These are phyloP conservation scores for Poicephalus gulielmi DNA, from an alignment of 2,113 vertebrate genomes.

Conservation along the genomic window DNA sequence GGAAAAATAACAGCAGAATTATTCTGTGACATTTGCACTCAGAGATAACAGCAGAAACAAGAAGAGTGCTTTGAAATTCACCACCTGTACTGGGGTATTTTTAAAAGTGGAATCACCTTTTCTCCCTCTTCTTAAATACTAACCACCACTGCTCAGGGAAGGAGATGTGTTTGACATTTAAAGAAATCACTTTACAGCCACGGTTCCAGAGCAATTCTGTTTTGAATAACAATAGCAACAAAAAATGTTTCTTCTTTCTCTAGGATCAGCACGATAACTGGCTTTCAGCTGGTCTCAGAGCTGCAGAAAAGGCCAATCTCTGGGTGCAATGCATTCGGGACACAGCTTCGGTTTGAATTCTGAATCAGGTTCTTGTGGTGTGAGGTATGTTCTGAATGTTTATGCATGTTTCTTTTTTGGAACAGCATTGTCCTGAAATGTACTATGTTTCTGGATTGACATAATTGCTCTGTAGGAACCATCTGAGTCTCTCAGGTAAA, in stretches of 20 bases:
- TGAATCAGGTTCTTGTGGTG: not conserved
- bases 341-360: not conserved
- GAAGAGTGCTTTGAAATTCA: conserved; percentile 36
- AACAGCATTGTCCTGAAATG: not conserved
- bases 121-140: conserved; percentile 7
- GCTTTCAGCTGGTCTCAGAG: not conserved
- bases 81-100: not conserved
- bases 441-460: not conserved
- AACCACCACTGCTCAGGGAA: not conserved
- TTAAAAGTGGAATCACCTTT: conserved; percentile 15
- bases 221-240: not conserved
- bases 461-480: not conserved
- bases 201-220: not conserved
- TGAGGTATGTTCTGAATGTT: conserved; percentile 28
- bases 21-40: conserved; percentile 17
- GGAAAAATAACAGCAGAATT: conserved; percentile 47
- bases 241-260: not conserved
- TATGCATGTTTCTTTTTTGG: not conserved
- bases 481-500: not conserved
- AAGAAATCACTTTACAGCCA: not conserved
- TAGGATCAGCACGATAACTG: not conserved
- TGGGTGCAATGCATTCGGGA: not conserved
- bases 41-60: conserved; percentile 18
- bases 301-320: not conserved
- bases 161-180: not conserved